Conservation (phyloP, 2,888 invertebrate species). For the Drosophila meridiana region DNA sequence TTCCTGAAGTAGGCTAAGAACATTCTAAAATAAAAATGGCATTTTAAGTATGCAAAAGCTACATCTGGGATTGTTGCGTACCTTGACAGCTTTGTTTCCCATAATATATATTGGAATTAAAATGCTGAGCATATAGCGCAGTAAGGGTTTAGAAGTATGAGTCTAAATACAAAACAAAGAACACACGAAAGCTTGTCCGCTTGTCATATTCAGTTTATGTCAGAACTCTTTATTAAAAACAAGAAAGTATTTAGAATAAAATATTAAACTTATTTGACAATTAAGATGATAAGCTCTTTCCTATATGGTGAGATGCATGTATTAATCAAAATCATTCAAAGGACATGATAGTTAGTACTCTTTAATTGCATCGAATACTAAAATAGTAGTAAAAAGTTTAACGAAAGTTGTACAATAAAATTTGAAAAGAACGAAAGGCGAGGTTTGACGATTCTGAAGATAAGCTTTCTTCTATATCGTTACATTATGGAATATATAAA, state of each 20-base stretch:
- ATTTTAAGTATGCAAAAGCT: slow-evolving; percentile 4
- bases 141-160: not conserved
- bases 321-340: not conserved
- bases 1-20: not conserved
- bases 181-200: not conserved
- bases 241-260: not conserved
- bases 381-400: no score
- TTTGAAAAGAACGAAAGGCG: no score
- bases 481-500: no score
- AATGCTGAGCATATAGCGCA: not conserved
- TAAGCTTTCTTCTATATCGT: no score
- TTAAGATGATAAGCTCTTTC: not conserved
- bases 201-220: not conserved
- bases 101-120: slow-evolving; percentile 1
- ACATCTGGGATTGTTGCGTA: not conserved
- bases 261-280: not conserved
- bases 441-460: no score
- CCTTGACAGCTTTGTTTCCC: slow-evolving; percentile 2
- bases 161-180: no score
- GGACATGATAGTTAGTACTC: not conserved
- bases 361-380: no score
- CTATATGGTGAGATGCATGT: not conserved
- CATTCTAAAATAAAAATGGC: not conserved
- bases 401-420: no score
- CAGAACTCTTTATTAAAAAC: not conserved